phyloP scores from a whole-genome alignment of 2,113 vertebrate genomes.

The Nyctibius bracteatus region DNA sequence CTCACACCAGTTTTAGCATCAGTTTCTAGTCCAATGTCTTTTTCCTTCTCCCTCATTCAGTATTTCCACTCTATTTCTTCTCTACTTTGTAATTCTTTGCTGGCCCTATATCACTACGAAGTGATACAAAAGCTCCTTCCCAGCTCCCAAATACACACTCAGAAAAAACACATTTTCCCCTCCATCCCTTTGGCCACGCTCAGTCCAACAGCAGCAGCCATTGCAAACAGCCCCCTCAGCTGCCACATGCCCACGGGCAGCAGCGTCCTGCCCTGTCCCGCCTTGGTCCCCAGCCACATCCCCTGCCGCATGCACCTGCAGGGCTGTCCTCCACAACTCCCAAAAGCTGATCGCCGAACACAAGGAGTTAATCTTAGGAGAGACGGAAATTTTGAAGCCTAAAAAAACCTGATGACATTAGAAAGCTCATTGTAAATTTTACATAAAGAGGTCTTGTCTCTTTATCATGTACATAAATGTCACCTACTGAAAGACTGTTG shows the following conservation, averaged over 20 bases:
- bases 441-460: slow-evolving; percentile 40
- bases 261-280: neutral
- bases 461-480: slow-evolving; percentile 58
- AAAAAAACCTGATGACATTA: slow-evolving; percentile 32
- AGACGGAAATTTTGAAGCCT: neutral
- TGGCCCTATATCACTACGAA: neutral
- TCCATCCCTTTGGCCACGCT: fast-evolving
- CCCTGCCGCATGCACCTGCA: fast-evolving
- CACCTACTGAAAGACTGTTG: slow-evolving; percentile 61
- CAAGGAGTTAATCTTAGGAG: neutral
- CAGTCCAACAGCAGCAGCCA: neutral
- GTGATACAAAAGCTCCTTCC: neutral
- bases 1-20: neutral
- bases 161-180: neutral
- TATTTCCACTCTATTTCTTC: neutral
- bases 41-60: neutral
- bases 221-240: neutral
- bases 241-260: fast-evolving
- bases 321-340: neutral
- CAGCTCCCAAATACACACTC: neutral
- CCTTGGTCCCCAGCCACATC: neutral
- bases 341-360: neutral
- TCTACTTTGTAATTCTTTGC: neutral
- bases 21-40: neutral
- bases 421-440: slow-evolving; percentile 46